Evolutionary conservation across 2,888 invertebrate species (phyloP).

Genomic region (Tipula unca): DNA sequence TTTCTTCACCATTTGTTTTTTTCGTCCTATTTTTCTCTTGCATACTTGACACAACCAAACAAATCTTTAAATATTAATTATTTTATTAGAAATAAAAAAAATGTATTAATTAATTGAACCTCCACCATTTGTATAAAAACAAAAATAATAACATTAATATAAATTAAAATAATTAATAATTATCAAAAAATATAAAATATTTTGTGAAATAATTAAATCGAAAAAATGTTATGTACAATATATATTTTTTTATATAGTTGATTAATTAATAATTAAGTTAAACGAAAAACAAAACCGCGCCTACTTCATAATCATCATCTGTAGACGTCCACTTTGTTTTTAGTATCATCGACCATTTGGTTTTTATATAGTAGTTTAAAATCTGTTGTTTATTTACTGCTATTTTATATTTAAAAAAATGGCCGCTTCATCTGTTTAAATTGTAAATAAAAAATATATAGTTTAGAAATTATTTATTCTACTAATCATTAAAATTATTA

Average conservation of each 20-base stretch:
- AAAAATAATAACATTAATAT: slow-evolving; percentile 17
- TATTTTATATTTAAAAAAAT: not conserved
- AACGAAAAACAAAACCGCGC: not conserved
- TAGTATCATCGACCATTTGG: not conserved
- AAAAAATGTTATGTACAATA: not conserved
- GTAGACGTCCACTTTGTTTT: not conserved
- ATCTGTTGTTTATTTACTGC: not conserved
- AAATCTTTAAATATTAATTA: not conserved
- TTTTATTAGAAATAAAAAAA: not conserved
- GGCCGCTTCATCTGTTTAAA: not conserved
- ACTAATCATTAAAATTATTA: slow-evolving; percentile 2
- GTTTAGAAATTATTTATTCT: not conserved
- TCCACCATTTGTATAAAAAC: slow-evolving; percentile 27
- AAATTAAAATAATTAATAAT: slow-evolving; percentile 8
- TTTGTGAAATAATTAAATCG: not conserved
- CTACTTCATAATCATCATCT: not conserved
- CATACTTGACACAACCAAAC: not conserved
- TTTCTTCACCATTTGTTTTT: not conserved
- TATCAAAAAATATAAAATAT: not conserved
- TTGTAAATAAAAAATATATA: not conserved
- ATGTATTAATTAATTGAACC: slow-evolving; percentile 22
- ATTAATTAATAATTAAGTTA: not conserved
- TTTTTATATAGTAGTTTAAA: not conserved
- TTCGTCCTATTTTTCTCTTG: not conserved
- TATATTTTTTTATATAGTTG: not conserved